Base-by-base conservation (phyloP, 2,888 invertebrate genomes). In the Archips xylosteana region DNA sequence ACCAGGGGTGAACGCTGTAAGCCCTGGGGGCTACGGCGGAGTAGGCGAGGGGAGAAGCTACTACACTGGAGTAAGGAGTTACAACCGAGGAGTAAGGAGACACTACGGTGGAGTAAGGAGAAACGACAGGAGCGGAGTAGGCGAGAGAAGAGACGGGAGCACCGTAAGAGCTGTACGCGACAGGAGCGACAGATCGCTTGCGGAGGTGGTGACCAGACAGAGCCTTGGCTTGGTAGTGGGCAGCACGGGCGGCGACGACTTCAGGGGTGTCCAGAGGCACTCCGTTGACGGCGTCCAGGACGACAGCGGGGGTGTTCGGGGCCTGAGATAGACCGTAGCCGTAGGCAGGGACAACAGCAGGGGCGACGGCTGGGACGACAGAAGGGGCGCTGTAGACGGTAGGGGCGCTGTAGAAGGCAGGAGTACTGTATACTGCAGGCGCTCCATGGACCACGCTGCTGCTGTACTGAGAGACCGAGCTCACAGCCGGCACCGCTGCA, bases 251-350 rank as follows among this genome's bases (percentile, higher is more conserved):
- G 71, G 94, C 92, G 67, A 94, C 93, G 10, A 94, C 94, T 76
- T 92, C 94, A 76, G 93, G 92, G 15, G 94, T 94, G 81, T 95
- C 94, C 65, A 95, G 85, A 51, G 94, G 94, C 13, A 94, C 94
- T 69, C 94, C 94, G 78, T 90, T 83, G 61, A 89, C 89, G 59
- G 94, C 87, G 67, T 92, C 92, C 80, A 94, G 80, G 49, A 93
- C 90, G 32, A 94, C 89, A 54, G 94, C 94, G 51, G 94, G 94
- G 0, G 92, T 87, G 85, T 91, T 88, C 61, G 89, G 90, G 39
- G 89, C 88, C 79, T 91, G 91, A 67, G 90, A 81, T 61, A 88
- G 77, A 42, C 86, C 72, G 64, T 77, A 77, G 63, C 80, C 80
- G 54, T 82, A 79, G 23, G 83, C 78, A 4, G 89, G 85, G 1